Base-by-base conservation (phyloP, 2,797 vertebrate genomes). In the Psittacula derbiana region DNA sequence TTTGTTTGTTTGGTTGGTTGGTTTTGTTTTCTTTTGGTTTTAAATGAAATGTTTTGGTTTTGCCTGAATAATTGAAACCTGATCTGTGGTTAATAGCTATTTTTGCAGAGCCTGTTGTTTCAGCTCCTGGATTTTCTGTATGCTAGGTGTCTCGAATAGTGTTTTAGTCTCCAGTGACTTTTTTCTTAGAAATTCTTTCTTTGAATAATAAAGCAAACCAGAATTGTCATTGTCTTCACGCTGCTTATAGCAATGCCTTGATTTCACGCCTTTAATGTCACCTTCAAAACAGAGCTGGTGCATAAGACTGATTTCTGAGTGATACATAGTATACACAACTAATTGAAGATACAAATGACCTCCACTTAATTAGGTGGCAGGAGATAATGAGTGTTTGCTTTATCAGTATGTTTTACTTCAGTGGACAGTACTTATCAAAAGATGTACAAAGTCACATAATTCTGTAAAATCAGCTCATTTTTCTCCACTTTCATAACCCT, bases 181-280 rank as follows among this genome's bases (percentile, higher is more conserved):
- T 87, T 92, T 82, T 86, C 67, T 67, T 78, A 65, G 41, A 88
- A 93, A 76, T 74, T 87, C 50, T 66, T 88, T 41, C 60, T 89
- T 69, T 85, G 55, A 75, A 89, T 88, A 90, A 80, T 93, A 88
- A 93, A 93, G 16, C 33, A 72, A 88, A 94, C 31, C 4, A 15
- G 62, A 85, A 64, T 60, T 80, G 49, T 80, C 69, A 61, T 67
- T 87, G 50, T 61, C 62, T 88, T 90, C 67, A 70, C n/a, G 15
- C 20, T 58, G 36, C 1, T 1, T 67, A 27, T 31, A 85, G 41
- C 64, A 61, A 17, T 41, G 61, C 41, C 81, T 89, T 71, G 61
- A 88, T 93, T 87, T 86, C 65, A 66, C 58, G 13, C 57, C 74
- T 93, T 87, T 89, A 87, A 69, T 86, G 53, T 67, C 5, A 69